Base-by-base conservation (phyloP, 2,113 vertebrate genomes). In the Onychostoma macrolepis region DNA sequence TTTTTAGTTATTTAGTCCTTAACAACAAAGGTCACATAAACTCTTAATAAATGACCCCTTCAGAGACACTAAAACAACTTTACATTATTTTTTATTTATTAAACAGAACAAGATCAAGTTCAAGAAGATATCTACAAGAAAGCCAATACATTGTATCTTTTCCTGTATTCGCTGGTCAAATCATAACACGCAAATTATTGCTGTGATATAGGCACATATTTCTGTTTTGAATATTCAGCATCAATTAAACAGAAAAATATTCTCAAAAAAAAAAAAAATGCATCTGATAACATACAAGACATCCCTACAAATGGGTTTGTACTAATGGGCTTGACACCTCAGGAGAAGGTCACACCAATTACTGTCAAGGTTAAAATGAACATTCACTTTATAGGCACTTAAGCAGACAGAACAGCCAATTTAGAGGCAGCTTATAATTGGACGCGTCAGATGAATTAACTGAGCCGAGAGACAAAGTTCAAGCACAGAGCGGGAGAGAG, bases 361-460 rank as follows among this genome's bases (percentile, higher is more conserved):
- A 86, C 65, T 61, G 77, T 53, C 65, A 80, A 86, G 78, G 77
- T 86, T 61, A 74, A 81, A 86, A 21, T 10, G 30, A 74, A n/a
- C 77, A 43, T 72, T 56, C 33, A 56, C 77, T 72, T 72, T 33
- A 72, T 45, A 81, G 67, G 69, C 67, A 45, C 65, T 80, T 43
- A 56, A 58, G 33, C 61, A 71, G 75, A 82, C 41, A 63, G 30
- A 63, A 74, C 69, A 50, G 10, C 69, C 56, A 45, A 65, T 87
- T 74, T 76, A 74, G 30, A 33, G 15, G 45, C 79, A 38, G 36
- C n/a, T 78, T 53, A 45, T 76, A 45, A 87, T 82, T 74, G 71
- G 53, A 45, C 28, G 9, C 33, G 8, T 84, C 45, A 41, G 82
- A 38, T 41, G 24, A 72, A 84, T 74, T 72, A 84, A 53, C 21